phyloP scores from a whole-genome alignment of 2,888 invertebrate genomes.

The Strigamia transsilvanica region DNA sequence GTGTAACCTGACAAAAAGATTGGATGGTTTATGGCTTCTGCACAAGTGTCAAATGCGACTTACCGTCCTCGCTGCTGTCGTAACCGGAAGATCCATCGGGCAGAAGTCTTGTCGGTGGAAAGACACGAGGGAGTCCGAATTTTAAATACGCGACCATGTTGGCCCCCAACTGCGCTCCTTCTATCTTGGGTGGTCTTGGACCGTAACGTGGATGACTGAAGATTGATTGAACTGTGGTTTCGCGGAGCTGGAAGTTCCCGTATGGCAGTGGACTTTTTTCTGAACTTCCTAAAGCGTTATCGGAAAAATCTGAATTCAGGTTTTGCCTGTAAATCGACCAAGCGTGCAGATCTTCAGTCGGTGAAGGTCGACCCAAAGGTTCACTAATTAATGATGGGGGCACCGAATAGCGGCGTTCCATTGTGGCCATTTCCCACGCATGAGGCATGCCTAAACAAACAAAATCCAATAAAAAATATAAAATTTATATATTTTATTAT shows the following conservation, averaged over 20 bases:
- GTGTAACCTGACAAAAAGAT: slow-evolving; percentile 30
- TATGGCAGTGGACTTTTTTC: slow-evolving; percentile 93
- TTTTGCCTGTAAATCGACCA: slow-evolving; percentile 93
- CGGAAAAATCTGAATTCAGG: slow-evolving; percentile 93
- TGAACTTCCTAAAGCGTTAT: slow-evolving; percentile 89
- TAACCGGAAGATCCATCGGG: slow-evolving; percentile 91
- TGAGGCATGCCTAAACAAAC: slow-evolving; percentile 58
- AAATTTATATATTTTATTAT: background rate
- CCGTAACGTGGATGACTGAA: slow-evolving; percentile 84
- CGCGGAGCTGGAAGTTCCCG: slow-evolving; percentile 91
- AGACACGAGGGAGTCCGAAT: slow-evolving; percentile 89
- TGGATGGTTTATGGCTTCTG: too few species aligned
- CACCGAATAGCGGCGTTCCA: slow-evolving; percentile 87
- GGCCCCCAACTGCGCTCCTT: slow-evolving; percentile 72
- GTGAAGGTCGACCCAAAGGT: slow-evolving; percentile 57
- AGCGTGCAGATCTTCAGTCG: slow-evolving; percentile 84
- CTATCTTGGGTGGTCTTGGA: slow-evolving; percentile 72
- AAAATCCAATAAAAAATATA: background rate
- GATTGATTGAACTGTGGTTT: slow-evolving; percentile 92
- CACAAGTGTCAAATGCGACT: too few species aligned
- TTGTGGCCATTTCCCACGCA: slow-evolving; percentile 67
- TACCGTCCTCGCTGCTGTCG: slow-evolving; percentile 81
- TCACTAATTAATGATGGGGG: slow-evolving; percentile 66
- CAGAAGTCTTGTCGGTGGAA: slow-evolving; percentile 74
- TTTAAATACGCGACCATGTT: slow-evolving; percentile 95